Evolutionary conservation across 2,797 vertebrate species (phyloP), one percentile per base, ranked within the genome.

Genomic region (Podarcis lilfordi): DNA sequence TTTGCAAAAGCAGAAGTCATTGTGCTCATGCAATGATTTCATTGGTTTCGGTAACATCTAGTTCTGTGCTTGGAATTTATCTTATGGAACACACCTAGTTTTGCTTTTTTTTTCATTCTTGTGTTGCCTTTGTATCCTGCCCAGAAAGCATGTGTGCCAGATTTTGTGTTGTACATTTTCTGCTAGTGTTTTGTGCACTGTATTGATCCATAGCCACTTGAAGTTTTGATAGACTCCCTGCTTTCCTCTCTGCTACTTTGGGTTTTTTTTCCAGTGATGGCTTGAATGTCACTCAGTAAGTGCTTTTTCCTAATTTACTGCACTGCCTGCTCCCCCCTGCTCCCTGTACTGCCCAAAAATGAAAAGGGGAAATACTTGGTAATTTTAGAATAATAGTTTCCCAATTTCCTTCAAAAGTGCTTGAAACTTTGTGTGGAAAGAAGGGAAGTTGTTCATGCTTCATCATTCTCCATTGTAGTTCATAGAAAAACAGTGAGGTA

Each of bases 191-290:
- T 15, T 55, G 50, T 55, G 50, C 50, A 15, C 13, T 55, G 50
- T 15, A 15, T 55, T 55, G 90, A 55, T 21, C 83, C 55, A 81
- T 6, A 61, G 5, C 82, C 9, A 13, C 59, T 74, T 92, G 90
- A 91, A 84, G 89, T 93, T 94, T 80, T 72, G 91, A 94, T 80
- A 88, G 43, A 45, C 64, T 66, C n/a, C 37, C 21, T 81, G 86
- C 4, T 75, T 76, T 77, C 23, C 5, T 45, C 8, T 2, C 25
- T 37, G 13, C 40, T 82, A 29, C 89, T 90, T 21, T 23, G 50
- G 1, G 8, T 3, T 50, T 50, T 11, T 83, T 29, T 86, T 76
- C 89, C 89, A 90, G 78, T 68, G 78, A 88, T 87, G 21, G 15
- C 91, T 66, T 84, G 89, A 90, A 43, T 68, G 84, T 71, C 61